These are phyloP conservation scores for Lithophane semibrunnea DNA, from an alignment of 2,888 invertebrate species.

Conservation along the genomic window DNA sequence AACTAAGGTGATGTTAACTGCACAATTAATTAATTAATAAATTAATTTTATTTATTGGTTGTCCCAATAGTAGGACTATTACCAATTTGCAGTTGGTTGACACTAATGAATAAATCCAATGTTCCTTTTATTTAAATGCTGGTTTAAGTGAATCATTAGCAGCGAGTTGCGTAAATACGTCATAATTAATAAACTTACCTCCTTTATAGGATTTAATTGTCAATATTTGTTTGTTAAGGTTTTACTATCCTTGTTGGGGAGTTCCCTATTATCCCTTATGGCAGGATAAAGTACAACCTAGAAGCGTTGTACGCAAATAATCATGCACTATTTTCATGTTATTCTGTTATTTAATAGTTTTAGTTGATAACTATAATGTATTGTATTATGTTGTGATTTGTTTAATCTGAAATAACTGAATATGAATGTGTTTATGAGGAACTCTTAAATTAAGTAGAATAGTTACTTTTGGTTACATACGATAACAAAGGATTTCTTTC, in stretches of 20 bases:
- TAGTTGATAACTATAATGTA: not conserved
- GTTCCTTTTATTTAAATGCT: constrained; percentile 63
- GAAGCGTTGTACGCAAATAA: constrained; percentile 11
- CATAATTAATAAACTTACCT: constrained; percentile 49
- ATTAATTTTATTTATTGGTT: constrained; percentile 67
- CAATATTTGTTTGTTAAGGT: constrained; percentile 26
- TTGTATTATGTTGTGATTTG: constrained; percentile 16
- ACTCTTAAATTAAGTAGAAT: not conserved
- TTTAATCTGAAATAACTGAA: not conserved
- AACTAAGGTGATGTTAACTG: constrained; percentile 60
- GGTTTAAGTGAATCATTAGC: constrained; percentile 84
- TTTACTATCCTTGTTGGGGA: constrained; percentile 60
- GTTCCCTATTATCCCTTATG: constrained; percentile 51
- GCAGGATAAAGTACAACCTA: constrained; percentile 44
- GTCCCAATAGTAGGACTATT: constrained; percentile 72
- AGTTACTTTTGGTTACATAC: no score
- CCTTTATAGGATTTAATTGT: constrained; percentile 33
- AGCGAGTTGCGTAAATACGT: constrained; percentile 90
- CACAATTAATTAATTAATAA: constrained; percentile 59
- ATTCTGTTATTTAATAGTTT: constrained; percentile 11
- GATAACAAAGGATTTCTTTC: no score
- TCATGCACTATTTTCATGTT: constrained; percentile 25
- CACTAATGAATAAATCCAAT: constrained; percentile 60
- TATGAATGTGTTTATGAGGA: not conserved
- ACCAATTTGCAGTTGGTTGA: constrained; percentile 69